These are phyloP conservation scores for Sminthurinus signatus DNA, from an alignment of 1,140 invertebrate genomes.

Conservation along the genomic window DNA sequence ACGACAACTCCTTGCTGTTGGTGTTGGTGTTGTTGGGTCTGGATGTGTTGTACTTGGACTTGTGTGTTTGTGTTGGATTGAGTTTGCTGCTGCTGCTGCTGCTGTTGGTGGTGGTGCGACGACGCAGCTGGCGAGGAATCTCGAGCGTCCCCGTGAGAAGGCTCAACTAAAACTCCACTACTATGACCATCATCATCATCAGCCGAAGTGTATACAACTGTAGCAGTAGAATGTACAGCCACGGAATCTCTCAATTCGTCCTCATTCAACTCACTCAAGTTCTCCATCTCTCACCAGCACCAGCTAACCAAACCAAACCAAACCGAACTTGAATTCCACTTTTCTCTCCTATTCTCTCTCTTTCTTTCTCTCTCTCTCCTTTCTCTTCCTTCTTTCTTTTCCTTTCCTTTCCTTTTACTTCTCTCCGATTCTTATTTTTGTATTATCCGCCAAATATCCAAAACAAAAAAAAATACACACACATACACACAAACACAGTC, in stretches of 20 bases:
- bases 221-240: too few relatives aligned
- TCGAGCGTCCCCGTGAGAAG: constrained; percentile 25
- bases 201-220: too few relatives aligned
- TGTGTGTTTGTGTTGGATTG: background rate
- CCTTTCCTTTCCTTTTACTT: too few relatives aligned
- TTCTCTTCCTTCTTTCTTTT: too few relatives aligned
- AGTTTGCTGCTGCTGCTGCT: constrained; percentile 34
- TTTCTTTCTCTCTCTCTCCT: too few relatives aligned
- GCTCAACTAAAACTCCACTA: background rate
- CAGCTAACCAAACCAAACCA: too few relatives aligned
- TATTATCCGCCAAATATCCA: too few relatives aligned
- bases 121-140: constrained; percentile 12
- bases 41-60: background rate
- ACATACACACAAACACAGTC: background rate
- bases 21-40: constrained; percentile 37
- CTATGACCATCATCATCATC: too few relatives aligned
- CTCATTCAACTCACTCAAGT: constrained; percentile 16
- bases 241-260: background rate
- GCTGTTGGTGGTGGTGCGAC: constrained; percentile 30
- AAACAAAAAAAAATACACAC: too few relatives aligned
- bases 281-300: constrained; percentile 6
- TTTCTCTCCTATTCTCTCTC: too few relatives aligned
- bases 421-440: too few relatives aligned
- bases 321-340: too few relatives aligned
- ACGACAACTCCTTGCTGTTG: constrained; percentile 16